Base-by-base conservation (phyloP, 2,888 invertebrate genomes). In the Hybos culiciformis region DNA sequence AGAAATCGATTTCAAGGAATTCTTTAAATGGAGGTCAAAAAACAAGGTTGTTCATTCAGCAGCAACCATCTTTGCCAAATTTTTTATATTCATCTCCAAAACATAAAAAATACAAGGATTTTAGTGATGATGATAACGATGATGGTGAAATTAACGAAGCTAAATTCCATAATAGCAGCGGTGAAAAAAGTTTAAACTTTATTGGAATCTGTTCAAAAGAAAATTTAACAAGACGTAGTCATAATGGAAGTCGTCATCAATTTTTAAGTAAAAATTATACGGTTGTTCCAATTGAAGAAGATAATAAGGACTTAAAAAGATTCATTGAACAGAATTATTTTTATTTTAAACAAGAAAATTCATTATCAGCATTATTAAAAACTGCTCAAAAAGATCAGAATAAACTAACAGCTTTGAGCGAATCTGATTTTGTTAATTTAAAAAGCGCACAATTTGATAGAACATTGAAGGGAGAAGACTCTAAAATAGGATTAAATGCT, bases 261-360 rank as follows among this genome's bases (percentile, higher is more conserved):
- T n/a, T n/a, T n/a, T n/a, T n/a, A n/a, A n/a, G n/a, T n/a, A n/a
- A 33, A 18, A 52, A 53, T 3, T 45, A 52, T 19, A 54, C 58
- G 9, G 58, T 57, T 37, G 46, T 66, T 45, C 65, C 66, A 21
- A 57, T 66, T 39, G 58, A 65, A 34, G 64, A 66, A 46, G 66
- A 66, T 46, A 64, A 66, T 53, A 63, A 62, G 46, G 66, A 66
- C 46, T 51, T 66, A 34, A 66, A 66, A 46, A 62, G 66, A 18
- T 60, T 66, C 24, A 66, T 66, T 45, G 66, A 66, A 45, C 63
- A 66, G 44, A 66, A 66, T 46, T 66, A 63, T 50, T 54, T 66
- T 49, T 66, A 62, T 50, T 66, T 56, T 46, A 64, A 61, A 43
- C 59, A 60, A 47, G 66, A 66, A 48, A 54, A 54, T 4, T 51